Conservation (phyloP, 2,888 invertebrate genomes). For the Caenorhabditis drosophilae region DNA sequence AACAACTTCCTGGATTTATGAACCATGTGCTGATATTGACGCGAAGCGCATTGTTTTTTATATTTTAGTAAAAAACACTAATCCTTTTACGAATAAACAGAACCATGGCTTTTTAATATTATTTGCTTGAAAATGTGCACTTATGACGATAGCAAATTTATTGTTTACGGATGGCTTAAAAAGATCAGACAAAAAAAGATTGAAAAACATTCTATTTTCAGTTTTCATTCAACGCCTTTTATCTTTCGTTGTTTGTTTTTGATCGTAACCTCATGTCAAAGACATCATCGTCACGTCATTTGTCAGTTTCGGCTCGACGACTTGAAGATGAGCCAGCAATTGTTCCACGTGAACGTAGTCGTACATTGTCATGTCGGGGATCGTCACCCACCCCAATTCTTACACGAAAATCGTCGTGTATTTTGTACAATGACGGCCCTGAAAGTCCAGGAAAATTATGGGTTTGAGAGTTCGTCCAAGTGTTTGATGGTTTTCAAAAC, state of each 20-base stretch:
- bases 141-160: no score
- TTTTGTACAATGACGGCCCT: constrained; percentile 29
- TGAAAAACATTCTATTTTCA: constrained; percentile 29
- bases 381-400: constrained; percentile 47
- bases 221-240: constrained; percentile 65
- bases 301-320: constrained; percentile 47
- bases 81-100: no score
- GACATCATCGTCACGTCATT: constrained; percentile 60
- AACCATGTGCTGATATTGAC: no score
- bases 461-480: constrained; percentile 14
- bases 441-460: constrained; percentile 8
- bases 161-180: no score
- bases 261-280: constrained; percentile 61
- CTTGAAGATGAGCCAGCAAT: constrained; percentile 58
- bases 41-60: no score
- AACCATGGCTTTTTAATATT: no score
- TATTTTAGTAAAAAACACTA: no score
- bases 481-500: not conserved
- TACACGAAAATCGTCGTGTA: constrained; percentile 49
- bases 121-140: no score
- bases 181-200: constrained; percentile 1
- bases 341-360: constrained; percentile 52
- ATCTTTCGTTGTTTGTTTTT: constrained; percentile 61
- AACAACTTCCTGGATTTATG: no score
- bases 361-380: constrained; percentile 56